Base-by-base conservation (phyloP, 1,140 invertebrate species). In the Mya arenaria region DNA sequence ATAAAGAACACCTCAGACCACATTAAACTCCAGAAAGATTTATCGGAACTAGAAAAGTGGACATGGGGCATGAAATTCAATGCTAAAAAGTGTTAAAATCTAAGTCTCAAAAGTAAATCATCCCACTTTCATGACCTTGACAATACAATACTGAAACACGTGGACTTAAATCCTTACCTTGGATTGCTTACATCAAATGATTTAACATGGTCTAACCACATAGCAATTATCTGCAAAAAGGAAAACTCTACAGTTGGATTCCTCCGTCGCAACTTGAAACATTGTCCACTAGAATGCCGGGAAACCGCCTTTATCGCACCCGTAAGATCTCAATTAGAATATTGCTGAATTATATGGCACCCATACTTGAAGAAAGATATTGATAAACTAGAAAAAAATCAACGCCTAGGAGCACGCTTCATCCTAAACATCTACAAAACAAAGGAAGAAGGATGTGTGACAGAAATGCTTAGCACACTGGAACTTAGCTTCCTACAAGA, bases 191-290 rank as follows among this genome's bases (percentile, higher is more conserved):
- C 37, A 10, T 32, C 58, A 13, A 13, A 65, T 30, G 62, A 65
- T 23, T 23, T 23, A 8, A 65, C 62, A 30, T 65, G 62, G 62
- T 8, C 62, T 32, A 34, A 65, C 25, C 68, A 72, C 66, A 71
- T 81, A 17, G 1, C 19, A 4, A 58, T 69, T 25, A 79, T 56
- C 34, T 62, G 66, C 37, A 72, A 71, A 39, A 58, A 28, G 48
- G 66, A 52, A 3, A 81, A 72, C 32, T 71, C 36, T n/a, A 81
- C 78, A 5, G 13, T 44, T 1, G 36, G 56, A 25, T 81, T 81
- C 34, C 25, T 71, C 2, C 60, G 65, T 48, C 15, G 78, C 1
- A 80, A 62, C 37, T 30, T 71, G 2, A 69, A 71, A 30, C 37
- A 71, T 28, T 4, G 15, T 41, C 37, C 37, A 19, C 4, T 41